Percentiles rank a stretch among this genome's conserved stretches.
Evolutionary conservation across 2,888 invertebrate species (phyloP).

Genomic region (Chrysina gloriosa): DNA sequence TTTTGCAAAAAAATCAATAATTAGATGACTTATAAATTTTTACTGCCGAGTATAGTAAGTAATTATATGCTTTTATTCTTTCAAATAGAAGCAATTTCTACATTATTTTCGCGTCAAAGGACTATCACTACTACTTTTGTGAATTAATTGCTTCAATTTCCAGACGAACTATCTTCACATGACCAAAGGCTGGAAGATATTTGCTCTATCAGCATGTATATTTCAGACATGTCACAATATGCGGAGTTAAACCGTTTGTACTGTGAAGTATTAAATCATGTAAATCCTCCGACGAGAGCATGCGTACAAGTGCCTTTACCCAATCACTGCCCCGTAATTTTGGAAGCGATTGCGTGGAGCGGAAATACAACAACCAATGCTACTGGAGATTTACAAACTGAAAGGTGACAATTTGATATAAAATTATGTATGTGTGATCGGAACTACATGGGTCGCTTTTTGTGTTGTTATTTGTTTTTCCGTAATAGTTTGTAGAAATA

Average conservation of each 20-base stretch:
- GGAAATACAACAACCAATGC: slow-evolving; percentile 55
- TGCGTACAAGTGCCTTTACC: slow-evolving; percentile 84
- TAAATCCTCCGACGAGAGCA: slow-evolving; percentile 87
- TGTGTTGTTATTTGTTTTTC: too few relatives aligned
- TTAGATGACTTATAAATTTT: too few relatives aligned
- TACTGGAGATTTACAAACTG: slow-evolving; percentile 54
- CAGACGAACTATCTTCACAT: slow-evolving; percentile 68
- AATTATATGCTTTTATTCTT: too few relatives aligned
- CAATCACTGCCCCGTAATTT: slow-evolving; percentile 76
- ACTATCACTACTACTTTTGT: too few relatives aligned
- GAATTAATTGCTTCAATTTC: slow-evolving; percentile 57
- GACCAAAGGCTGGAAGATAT: slow-evolving; percentile 73
- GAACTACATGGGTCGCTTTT: too few relatives aligned
- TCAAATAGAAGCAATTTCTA: too few relatives aligned
- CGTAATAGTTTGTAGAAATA: too few relatives aligned
- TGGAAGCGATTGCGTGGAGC: slow-evolving; percentile 79
- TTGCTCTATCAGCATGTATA: slow-evolving; percentile 85
- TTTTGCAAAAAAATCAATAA: too few relatives aligned
- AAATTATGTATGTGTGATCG: too few relatives aligned
- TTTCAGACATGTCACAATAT: slow-evolving; percentile 86
- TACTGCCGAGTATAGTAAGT: too few relatives aligned
- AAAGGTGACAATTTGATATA: slow-evolving; percentile 53
- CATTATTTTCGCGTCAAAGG: too few relatives aligned
- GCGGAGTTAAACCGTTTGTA: slow-evolving; percentile 82
- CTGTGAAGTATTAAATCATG: slow-evolving; percentile 76